A percentile compares a stretch with the other conserved stretches of the same genome.
Conservation (phyloP, 1,140 invertebrate genomes). For the Colletes gigas region DNA sequence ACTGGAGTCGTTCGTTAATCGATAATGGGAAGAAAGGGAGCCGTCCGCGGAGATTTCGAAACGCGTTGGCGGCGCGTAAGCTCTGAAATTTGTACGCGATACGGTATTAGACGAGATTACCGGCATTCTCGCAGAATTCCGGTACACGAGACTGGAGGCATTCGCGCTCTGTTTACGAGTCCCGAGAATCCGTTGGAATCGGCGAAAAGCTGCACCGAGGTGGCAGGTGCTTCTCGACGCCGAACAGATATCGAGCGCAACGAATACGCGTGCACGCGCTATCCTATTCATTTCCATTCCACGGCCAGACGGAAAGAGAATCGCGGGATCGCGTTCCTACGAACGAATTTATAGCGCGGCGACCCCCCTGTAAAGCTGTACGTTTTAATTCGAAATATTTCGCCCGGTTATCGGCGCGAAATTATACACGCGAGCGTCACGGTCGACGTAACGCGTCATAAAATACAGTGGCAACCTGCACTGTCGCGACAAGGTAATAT, state of each 20-base stretch:
- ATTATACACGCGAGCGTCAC: constrained; percentile 9
- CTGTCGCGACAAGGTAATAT: neutral
- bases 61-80: neutral
- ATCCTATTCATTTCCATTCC: constrained; percentile 5
- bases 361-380: neutral
- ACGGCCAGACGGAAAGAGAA: too few species aligned
- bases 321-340: constrained; percentile 3
- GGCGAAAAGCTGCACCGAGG: constrained; percentile 3
- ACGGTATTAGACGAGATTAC: constrained; percentile 19
- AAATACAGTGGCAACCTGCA: neutral
- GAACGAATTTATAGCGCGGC: constrained; percentile 36
- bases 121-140: neutral
- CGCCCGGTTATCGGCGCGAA: neutral
- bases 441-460: neutral
- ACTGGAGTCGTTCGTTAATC: neutral
- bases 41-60: neutral
- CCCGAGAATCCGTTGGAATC: constrained; percentile 20
- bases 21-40: neutral
- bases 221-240: constrained; percentile 18
- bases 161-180: constrained; percentile 9
- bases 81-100: neutral
- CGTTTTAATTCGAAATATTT: constrained; percentile 22
- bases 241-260: constrained; percentile 24
- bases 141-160: neutral
- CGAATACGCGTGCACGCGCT: neutral